Base-by-base conservation (phyloP, 2,113 vertebrate species). In the Eolophus roseicapilla region DNA sequence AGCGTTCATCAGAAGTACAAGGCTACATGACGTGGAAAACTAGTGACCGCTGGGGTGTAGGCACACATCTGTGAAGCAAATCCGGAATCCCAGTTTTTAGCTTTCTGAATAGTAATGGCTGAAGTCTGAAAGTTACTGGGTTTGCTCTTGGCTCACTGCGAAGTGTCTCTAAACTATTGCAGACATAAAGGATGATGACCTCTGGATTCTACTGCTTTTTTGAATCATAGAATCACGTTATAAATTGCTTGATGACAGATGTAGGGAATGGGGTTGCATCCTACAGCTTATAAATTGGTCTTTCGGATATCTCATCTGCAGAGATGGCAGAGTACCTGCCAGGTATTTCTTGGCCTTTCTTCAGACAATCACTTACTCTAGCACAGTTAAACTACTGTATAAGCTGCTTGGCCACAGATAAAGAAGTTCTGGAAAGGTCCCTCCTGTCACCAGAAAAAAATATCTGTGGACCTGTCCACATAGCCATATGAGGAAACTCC, bases 301-400 rank as follows among this genome's bases (percentile, higher is more conserved):
- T 91, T 78, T 47, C 1, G 1, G 24, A 6, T 83, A 28, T 49
- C 55, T 92, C 50, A 33, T 84, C 65, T 92, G 76, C 82, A 71
- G 74, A 88, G 53, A 41, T 76, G 39, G 43, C 47, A 70, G 68
- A 81, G 33, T 52, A 65, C 62, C 60, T 0, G 1, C 62, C 62
- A 76, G 37, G 35, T 82, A 9, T 46, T 88, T 82, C 47, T 82
- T 92, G 62, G 77, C 77, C 70, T 91, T 82, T 82, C 27, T 76
- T 89, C 83, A 94, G 88, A 96, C 91, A 94, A 81, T 95, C 92
- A 69, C 37, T 77, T 75, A 19, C 17, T 85, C 27, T n/a, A 88
- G 86, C 41, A 60, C 69, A 82, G 67, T 57, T 89, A 12, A 84
- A 43, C 65, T 86, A 7, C 62, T 57, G 28, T 50, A 62, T 79